Percentiles rank a stretch among this genome's conserved stretches.
Conservation (phyloP, 2,797 vertebrate genomes). For the Pteropus rufus region DNA sequence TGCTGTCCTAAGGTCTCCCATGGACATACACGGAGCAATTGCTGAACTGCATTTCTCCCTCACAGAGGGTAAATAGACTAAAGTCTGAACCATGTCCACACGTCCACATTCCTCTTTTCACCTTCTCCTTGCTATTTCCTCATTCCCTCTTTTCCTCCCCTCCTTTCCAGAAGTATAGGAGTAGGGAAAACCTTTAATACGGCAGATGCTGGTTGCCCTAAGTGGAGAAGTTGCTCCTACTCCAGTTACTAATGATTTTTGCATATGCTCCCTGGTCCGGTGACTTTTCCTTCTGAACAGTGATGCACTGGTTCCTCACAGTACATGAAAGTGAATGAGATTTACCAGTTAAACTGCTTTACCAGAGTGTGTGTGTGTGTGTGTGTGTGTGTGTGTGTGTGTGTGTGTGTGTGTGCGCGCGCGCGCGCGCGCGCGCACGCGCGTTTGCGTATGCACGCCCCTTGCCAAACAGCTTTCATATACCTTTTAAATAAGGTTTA, state of each 20-base stretch:
- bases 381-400: too few species aligned
- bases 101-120: neutral
- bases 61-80: neutral
- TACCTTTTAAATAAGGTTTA: conserved; percentile 10
- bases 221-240: neutral
- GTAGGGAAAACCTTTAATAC: neutral
- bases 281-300: neutral
- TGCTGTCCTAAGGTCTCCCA: neutral
- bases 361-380: too few species aligned
- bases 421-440: too few species aligned
- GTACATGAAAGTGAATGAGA: neutral
- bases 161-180: neutral
- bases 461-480: neutral
- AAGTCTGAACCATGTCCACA: neutral
- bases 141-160: neutral
- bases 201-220: neutral
- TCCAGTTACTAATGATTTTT: neutral
- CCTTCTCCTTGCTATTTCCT: neutral
- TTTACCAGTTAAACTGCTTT: neutral
- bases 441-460: too few species aligned
- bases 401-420: too few species aligned
- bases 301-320: neutral
- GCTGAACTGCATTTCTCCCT: neutral
- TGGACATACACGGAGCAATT: neutral
- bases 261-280: neutral